Evolutionary conservation across 2,113 vertebrate genomes (phyloP).

Genomic region (Boulengeromyrus knoepffleri): DNA sequence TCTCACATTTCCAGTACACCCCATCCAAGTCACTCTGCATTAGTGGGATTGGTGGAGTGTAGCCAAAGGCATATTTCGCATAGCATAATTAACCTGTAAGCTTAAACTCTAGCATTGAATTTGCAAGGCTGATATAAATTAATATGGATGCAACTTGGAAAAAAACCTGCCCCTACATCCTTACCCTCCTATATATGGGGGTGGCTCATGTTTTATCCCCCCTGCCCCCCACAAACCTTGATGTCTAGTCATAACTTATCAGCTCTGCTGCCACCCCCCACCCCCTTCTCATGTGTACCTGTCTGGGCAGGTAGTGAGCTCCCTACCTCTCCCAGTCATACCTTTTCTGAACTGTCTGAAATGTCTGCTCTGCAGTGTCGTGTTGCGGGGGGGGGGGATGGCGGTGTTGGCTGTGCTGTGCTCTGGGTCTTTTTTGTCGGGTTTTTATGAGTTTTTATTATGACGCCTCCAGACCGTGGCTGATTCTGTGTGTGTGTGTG

Average conservation of each 20-base stretch:
- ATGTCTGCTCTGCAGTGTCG: background rate
- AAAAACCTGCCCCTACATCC: background rate
- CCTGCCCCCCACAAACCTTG: background rate
- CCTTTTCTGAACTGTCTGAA: background rate
- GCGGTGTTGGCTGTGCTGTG: background rate
- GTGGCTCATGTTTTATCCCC: background rate
- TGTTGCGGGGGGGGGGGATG: too few relatives aligned
- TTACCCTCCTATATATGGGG: background rate
- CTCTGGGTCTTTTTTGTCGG: background rate
- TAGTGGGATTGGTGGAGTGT: background rate
- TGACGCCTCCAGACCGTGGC: background rate
- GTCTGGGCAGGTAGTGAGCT: constrained; percentile 21
- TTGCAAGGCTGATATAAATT: background rate
- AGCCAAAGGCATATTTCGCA: background rate
- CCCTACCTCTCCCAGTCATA: background rate
- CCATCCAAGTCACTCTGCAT: background rate
- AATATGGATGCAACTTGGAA: background rate
- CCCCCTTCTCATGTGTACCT: constrained; percentile 14
- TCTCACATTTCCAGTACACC: background rate
- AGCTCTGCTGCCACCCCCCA: background rate
- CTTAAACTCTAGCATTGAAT: background rate
- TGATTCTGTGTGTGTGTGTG: background rate
- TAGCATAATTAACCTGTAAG: background rate
- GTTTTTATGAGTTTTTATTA: background rate
- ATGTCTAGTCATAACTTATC: background rate